Evolutionary conservation across 2,113 vertebrate genomes (phyloP), one percentile per base, ranked within the genome.

Genomic region (Aphyosemion australe): DNA sequence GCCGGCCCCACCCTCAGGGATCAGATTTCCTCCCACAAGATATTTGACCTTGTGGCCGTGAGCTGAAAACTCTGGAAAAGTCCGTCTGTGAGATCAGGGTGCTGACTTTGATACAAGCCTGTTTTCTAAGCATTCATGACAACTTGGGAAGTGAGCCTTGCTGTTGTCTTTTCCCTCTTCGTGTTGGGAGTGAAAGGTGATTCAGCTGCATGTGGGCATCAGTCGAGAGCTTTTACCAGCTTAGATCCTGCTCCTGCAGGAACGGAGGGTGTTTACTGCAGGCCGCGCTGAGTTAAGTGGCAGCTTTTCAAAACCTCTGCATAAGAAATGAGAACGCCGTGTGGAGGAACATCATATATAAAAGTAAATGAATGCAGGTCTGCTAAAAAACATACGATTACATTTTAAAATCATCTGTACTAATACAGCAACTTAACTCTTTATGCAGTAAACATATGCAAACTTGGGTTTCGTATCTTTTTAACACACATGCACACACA

Each of bases 11-110:
- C 88, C 88, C 90, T 79, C 78, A 8, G 26, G 61, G 56, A 85
- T 90, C 88, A 79, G 16, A 71, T 91, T 90, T 90, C 88, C 70
- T 79, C 68, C 69, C 61, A 80, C 68, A 62, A 51, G 88, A 74
- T 77, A 83, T 70, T 61, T 80, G 88, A 86, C 74, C 84, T 78
- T 9, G 56, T 56, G n/a, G 37, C 69, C 62, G 46, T 67, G 56
- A 61, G 65, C 42, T 58, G 68, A 84, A 78, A 68, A 84, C 72
- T 77, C 80, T 68, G 16, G 72, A 80, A 70, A 63, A 49, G 50
- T 63, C 45, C 54, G 15, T 62, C 59, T 31, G 72, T 12, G 26
- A 11, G n/a, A 51, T 39, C 14, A 26, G 26, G 53, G 15, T 18
- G 52, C 18, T 65, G 46, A 31, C 32, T 5, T 46, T 37, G 8